Evolutionary conservation across 1,140 invertebrate genomes (phyloP), one percentile per base, ranked within the genome.

Genomic region (Euglossa dilemma): DNA sequence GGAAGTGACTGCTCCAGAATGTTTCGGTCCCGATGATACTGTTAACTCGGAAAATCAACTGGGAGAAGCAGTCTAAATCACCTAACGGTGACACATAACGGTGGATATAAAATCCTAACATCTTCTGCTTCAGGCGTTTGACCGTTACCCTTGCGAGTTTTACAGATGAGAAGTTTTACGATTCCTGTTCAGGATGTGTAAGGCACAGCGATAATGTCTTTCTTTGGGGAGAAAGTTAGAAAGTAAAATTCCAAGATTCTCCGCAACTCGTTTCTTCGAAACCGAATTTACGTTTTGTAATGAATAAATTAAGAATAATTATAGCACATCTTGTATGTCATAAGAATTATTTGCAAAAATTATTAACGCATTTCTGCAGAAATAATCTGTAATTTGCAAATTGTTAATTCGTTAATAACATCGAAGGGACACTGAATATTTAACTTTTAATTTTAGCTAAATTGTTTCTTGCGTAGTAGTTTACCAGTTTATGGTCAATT

Each of bases 21-120:
- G 45, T n/a, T 25, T 23, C 23, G 75, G 59, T 50, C 25, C 14
- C 45, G 25, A 28, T 50, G 64, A 52, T 71, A 79, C 77, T 71
- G 66, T 61, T 79, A 79, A 70, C 66, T 50, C 18, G 54, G 54
- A 71, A 72, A 72, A 72, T 72, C 54, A 63, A 80, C 77, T 61
- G 25, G 45, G 47, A 66, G 59, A 66, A 77, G 45, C 56, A 77
- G 61, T 77, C 52, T 71, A 61, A 61, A 72, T 72, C 43, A 56
- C 16, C 45, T 80, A 80, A 80, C 77, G 77, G 77, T 61, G 64
- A 61, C 16, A 79, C 23, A 18, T 79, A 79, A 79, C 66, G 66
- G 74, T 64, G 74, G 77, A 71, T 54, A 71, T 59, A 70, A 70
- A 61, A 45, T 70, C 36, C 54, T 54, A 59, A 54, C 23, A 52